These are phyloP conservation scores for Lasioglossum calceatum DNA, from an alignment of 2,888 invertebrate species.

Conservation along the genomic window DNA sequence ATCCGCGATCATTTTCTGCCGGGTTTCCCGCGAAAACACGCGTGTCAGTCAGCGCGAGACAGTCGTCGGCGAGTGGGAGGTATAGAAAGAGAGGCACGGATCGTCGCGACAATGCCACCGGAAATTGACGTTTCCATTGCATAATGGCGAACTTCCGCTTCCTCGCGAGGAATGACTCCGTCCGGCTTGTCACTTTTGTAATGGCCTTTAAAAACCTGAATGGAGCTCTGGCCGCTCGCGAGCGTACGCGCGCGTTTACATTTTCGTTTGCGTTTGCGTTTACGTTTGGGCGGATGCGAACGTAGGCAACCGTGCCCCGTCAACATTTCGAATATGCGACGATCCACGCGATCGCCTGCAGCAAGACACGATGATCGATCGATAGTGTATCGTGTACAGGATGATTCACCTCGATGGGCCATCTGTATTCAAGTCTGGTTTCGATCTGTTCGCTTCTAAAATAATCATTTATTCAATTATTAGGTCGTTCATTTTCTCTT, in stretches of 20 bases:
- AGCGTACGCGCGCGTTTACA: conserved; percentile 31
- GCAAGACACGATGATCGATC: neutral
- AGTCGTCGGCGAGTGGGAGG: conserved; percentile 40
- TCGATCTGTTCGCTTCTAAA: neutral
- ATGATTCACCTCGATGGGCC: neutral
- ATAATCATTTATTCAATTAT: neutral
- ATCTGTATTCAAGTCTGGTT: neutral
- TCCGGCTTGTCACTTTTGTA: conserved; percentile 77
- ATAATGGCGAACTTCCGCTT: conserved; percentile 81
- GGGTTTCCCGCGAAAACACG: conserved; percentile 46
- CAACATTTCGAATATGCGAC: conserved; percentile 16
- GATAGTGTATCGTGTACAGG: neutral
- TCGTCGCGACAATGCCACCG: conserved; percentile 71
- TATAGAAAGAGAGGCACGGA: conserved; percentile 69
- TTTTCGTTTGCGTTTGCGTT: conserved; percentile 29
- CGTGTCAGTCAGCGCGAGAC: conserved; percentile 13
- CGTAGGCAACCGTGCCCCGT: conserved; percentile 37
- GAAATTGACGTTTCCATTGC: conserved; percentile 82
- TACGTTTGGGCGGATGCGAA: conserved; percentile 56
- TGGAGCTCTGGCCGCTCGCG: conserved; percentile 61
- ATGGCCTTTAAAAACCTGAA: conserved; percentile 76
- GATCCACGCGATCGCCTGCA: neutral
- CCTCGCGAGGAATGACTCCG: conserved; percentile 78
- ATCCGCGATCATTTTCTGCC: conserved; percentile 18
- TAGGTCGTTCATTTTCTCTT: too few relatives aligned